phyloP scores from a whole-genome alignment of 2,888 invertebrate species.

The Metellina segmentata region DNA sequence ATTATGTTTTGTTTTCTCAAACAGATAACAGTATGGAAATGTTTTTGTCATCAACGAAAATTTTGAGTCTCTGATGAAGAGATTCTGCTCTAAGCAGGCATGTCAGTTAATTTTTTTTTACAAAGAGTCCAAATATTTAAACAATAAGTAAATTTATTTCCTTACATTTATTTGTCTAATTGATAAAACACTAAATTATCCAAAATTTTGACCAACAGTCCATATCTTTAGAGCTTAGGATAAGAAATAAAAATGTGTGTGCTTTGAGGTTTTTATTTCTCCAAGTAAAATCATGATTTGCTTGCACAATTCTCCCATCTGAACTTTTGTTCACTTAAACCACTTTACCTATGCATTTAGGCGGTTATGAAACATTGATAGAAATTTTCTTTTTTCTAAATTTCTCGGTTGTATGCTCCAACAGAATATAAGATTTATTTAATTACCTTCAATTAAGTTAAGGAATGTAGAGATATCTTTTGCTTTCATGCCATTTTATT shows the following conservation, averaged over 20 bases:
- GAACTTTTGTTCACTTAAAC: too few relatives aligned
- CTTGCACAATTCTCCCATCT: neutral
- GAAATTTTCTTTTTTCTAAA: neutral
- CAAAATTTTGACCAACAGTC: neutral
- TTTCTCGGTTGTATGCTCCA: neutral
- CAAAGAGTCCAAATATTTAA: too few relatives aligned
- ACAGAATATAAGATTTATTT: neutral
- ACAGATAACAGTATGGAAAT: too few relatives aligned
- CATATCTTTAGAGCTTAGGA: too few relatives aligned
- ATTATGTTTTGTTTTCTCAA: too few relatives aligned
- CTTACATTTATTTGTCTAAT: neutral
- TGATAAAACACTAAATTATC: neutral
- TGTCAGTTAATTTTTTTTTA: too few relatives aligned
- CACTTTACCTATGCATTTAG: too few relatives aligned
- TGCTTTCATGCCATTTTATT: neutral
- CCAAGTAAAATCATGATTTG: neutral
- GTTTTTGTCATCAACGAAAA: too few relatives aligned
- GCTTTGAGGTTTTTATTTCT: neutral
- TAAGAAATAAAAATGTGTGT: too few relatives aligned
- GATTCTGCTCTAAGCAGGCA: too few relatives aligned
- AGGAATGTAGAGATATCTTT: neutral
- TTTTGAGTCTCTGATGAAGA: too few relatives aligned
- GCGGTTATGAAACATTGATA: too few relatives aligned
- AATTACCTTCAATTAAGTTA: slow-evolving; percentile 45
- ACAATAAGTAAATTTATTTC: neutral